A percentile compares a stretch with the other conserved stretches of the same genome.
phyloP scores from a whole-genome alignment of 2,113 vertebrate species.

The Phainopepla nitens region DNA sequence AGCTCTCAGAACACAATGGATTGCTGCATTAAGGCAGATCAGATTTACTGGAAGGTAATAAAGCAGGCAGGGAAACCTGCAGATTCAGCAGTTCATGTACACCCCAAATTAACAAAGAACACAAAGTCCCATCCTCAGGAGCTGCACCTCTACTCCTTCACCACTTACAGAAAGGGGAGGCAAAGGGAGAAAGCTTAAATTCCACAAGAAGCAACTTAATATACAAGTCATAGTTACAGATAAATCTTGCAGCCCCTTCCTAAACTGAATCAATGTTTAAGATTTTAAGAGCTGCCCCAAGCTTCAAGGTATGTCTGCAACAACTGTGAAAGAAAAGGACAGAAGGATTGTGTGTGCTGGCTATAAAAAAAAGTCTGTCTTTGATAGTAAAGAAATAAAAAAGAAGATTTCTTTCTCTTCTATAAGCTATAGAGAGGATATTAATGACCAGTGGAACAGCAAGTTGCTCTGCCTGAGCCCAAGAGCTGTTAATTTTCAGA shows the following conservation, averaged over 20 bases:
- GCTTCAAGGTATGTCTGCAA: not conserved
- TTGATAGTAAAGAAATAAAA: not conserved
- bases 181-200: not conserved
- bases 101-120: not conserved
- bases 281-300: not conserved
- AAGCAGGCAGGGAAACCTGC: not conserved
- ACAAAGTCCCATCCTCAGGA: not conserved
- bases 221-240: not conserved
- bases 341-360: not conserved
- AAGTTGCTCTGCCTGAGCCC: not conserved
- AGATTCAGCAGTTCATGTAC: not conserved
- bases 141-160: not conserved
- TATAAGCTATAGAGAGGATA: not conserved
- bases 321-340: not conserved
- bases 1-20: too few species aligned
- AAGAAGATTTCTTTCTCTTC: not conserved
- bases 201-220: not conserved
- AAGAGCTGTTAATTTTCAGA: not conserved
- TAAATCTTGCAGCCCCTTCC: not conserved
- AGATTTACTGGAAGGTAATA: conserved; percentile 4
- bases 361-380: not conserved
- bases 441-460: not conserved
- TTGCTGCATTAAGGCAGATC: too few species aligned
- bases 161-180: not conserved
- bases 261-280: not conserved